Percentiles rank a stretch among this genome's conserved stretches.
These are phyloP conservation scores for Carettochelys insculpta DNA, from an alignment of 2,113 vertebrate species.

Conservation along the genomic window DNA sequence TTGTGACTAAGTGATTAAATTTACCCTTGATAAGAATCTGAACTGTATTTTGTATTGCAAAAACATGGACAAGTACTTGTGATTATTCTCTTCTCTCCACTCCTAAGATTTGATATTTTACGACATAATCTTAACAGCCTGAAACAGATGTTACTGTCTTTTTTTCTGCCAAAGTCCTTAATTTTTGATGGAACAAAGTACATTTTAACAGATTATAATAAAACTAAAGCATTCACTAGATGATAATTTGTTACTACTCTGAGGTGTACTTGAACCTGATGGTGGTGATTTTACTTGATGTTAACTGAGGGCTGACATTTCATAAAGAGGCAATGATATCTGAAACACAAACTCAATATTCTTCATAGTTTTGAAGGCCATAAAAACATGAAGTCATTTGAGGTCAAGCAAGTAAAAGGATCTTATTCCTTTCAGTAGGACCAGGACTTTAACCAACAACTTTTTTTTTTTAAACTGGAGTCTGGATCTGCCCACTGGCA, in stretches of 20 bases:
- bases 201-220: neutral
- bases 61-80: neutral
- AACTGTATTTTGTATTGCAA: conserved; percentile 1
- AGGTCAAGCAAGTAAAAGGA: neutral
- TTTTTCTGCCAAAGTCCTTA: neutral
- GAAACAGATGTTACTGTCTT: conserved; percentile 14
- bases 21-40: neutral
- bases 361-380: neutral
- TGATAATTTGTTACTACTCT: neutral
- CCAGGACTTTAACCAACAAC: neutral
- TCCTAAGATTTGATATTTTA: conserved; percentile 11
- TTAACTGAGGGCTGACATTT: neutral
- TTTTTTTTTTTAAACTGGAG: fast-evolving
- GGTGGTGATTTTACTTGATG: neutral
- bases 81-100: conserved; percentile 6
- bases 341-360: neutral
- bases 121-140: neutral
- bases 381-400: neutral
- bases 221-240: neutral
- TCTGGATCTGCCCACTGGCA: neutral
- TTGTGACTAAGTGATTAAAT: neutral
- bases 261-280: neutral
- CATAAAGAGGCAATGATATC: neutral
- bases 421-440: neutral
- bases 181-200: neutral